phyloP scores from a whole-genome alignment of 2,888 invertebrate genomes.

The Pinctada fucata region DNA sequence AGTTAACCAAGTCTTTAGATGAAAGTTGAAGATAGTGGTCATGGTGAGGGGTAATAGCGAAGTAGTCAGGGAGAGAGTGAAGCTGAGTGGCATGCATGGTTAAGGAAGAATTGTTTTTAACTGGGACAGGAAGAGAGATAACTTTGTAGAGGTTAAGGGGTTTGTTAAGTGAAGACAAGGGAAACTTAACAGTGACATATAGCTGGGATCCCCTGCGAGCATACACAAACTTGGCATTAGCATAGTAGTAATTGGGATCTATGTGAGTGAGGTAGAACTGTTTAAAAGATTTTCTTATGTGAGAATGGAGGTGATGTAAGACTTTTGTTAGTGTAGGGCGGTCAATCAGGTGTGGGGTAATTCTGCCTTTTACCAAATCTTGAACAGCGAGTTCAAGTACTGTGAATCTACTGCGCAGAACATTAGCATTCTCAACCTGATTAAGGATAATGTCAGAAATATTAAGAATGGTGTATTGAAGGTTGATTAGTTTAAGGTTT shows the following conservation, averaged over 20 bases:
- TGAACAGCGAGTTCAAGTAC: slow-evolving; percentile 12
- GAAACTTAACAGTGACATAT: slow-evolving; percentile 21
- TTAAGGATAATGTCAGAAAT: too few species aligned
- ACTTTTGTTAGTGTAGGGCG: neutral
- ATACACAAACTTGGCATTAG: neutral
- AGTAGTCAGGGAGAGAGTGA: too few species aligned
- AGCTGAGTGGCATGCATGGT: too few species aligned
- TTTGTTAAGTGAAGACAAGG: slow-evolving; percentile 11
- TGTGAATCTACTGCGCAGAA: too few species aligned
- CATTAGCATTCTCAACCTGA: too few species aligned
- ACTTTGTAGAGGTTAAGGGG: slow-evolving; percentile 29
- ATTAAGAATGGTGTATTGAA: too few species aligned
- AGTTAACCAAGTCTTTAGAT: too few species aligned
- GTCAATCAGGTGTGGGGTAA: slow-evolving; percentile 3
- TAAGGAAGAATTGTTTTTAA: too few species aligned
- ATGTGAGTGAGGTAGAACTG: neutral
- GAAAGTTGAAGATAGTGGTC: too few species aligned
- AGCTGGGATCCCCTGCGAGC: neutral
- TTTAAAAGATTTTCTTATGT: neutral
- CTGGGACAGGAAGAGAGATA: too few species aligned
- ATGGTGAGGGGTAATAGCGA: too few species aligned
- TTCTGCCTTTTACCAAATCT: slow-evolving; percentile 10
- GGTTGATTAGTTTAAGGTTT: too few species aligned
- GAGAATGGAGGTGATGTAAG: neutral
- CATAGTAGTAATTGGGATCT: slow-evolving; percentile 2